These are phyloP conservation scores for Griposia aprilina DNA, from an alignment of 2,888 invertebrate species.

Conservation along the genomic window DNA sequence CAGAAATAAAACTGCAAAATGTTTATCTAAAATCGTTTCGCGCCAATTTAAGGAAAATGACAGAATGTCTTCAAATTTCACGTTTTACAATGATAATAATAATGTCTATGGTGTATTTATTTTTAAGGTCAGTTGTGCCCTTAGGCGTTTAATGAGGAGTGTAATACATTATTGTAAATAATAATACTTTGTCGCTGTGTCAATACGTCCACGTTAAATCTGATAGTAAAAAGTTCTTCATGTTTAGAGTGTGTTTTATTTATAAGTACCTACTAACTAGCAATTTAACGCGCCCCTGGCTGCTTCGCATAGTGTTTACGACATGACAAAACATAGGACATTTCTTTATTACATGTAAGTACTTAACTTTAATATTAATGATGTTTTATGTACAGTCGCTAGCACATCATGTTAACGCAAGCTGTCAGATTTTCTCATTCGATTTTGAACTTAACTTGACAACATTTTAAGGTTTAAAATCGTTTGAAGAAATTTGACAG, in stretches of 20 bases:
- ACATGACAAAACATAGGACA: too few species aligned
- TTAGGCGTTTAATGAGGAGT: constrained; percentile 68
- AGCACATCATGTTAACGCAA: too few species aligned
- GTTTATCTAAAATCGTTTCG: background rate
- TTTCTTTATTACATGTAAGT: too few species aligned
- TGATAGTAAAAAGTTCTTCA: constrained; percentile 89
- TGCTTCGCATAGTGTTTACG: too few species aligned
- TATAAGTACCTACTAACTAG: too few species aligned
- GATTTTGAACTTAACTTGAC: too few species aligned
- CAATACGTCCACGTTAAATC: constrained; percentile 89
- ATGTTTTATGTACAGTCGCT: too few species aligned
- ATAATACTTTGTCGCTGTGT: constrained; percentile 84
- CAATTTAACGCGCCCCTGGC: background rate
- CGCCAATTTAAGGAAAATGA: background rate
- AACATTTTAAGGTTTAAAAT: too few species aligned
- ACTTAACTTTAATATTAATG: too few species aligned
- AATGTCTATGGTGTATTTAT: constrained; percentile 48
- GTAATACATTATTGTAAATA: constrained; percentile 82
- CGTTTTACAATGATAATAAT: background rate
- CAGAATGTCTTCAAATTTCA: constrained; percentile 33
- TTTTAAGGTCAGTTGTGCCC: constrained; percentile 61
- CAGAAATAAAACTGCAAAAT: background rate
- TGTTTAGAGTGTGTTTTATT: constrained; percentile 83
- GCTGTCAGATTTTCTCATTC: too few species aligned
- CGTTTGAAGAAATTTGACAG: too few species aligned